Evolutionary conservation across 2,888 invertebrate species (phyloP).

Genomic region (Leptarthrus brevirostris): DNA sequence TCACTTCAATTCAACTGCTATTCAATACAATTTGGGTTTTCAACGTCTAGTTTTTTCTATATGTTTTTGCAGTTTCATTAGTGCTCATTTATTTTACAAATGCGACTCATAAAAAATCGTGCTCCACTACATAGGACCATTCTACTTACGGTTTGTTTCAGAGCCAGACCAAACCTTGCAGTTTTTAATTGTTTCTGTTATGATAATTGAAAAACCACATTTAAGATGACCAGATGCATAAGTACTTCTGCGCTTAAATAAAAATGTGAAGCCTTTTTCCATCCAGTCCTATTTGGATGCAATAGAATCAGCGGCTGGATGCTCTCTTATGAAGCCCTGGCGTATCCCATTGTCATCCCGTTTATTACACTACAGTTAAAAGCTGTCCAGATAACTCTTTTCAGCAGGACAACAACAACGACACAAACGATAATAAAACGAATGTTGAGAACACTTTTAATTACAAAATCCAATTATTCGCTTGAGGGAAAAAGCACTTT

Average conservation of each 20-base stretch:
- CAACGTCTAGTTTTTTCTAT: too few relatives aligned
- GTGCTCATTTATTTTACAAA: too few relatives aligned
- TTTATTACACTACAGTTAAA: constrained; percentile 43
- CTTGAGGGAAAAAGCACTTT: constrained; percentile 34
- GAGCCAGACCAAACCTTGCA: too few relatives aligned
- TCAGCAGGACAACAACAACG: constrained; percentile 8
- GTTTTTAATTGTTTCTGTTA: constrained; percentile 41
- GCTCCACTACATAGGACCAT: too few relatives aligned
- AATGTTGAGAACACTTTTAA: constrained; percentile 43
- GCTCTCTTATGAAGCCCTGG: constrained; percentile 20
- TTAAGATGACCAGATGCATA: constrained; percentile 32
- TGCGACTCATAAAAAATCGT: too few relatives aligned
- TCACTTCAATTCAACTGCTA: too few relatives aligned
- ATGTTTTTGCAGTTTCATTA: too few relatives aligned
- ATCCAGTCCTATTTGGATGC: constrained; percentile 9
- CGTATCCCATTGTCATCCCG: constrained; percentile 37
- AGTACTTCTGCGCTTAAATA: constrained; percentile 7
- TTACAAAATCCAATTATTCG: constrained; percentile 48
- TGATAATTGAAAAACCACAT: constrained; percentile 43
- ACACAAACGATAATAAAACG: constrained; percentile 32
- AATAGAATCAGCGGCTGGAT: constrained; percentile 10
- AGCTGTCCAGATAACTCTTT: constrained; percentile 12
- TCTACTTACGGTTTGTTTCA: too few relatives aligned
- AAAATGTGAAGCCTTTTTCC: not conserved
- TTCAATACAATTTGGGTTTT: too few relatives aligned